Base-by-base conservation (phyloP, 2,888 invertebrate species). In the Synergus itoensis region DNA sequence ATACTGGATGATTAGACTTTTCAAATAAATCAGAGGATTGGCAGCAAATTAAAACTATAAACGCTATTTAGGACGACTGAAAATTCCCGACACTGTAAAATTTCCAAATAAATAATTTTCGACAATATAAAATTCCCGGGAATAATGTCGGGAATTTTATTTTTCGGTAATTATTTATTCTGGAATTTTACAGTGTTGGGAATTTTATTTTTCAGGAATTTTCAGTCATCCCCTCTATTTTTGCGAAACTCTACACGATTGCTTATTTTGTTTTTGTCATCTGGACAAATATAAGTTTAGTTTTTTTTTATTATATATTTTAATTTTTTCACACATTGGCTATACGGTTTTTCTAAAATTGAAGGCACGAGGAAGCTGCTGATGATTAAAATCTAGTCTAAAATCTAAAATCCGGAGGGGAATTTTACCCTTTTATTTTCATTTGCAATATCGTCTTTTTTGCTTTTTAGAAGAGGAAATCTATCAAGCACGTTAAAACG, bases 1-100 rank as follows among this genome's bases (percentile, higher is more conserved):
- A 88, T 89, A n/a, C n/a, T 36, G 53, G 3, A 53, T n/a, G 21
- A 45, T 12, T n/a, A 18, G 14, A 18, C 1, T 43, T 40, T 67
- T 67, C 7, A 41, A 28, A 28, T 40, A n/a, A 67, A 41, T 9
- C 18, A n/a, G n/a, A 21, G 14, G 28, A 41, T 43, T 67, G 18
- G 9, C 21, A 41, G n/a, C 63, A 67, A 36, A 45, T 41, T 75
- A 45, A 48, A 43, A 57, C 14, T 43, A 67, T 62, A 8, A 62
- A 1, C 4, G 1, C 12, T 62, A 0, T 62, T 4, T 11, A 11
- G 9, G 18, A 28, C 28, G 3, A 28, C 28, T 28, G 28, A 28
- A 28, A 28, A 28, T 28, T 28, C 28, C 28, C 28, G 4, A 16
- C 48, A 48, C 16, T 48, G 48, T 7, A 1, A 48, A 5, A 48